These are phyloP conservation scores for Morpho helenor DNA, from an alignment of 2,888 invertebrate species.

Conservation along the genomic window DNA sequence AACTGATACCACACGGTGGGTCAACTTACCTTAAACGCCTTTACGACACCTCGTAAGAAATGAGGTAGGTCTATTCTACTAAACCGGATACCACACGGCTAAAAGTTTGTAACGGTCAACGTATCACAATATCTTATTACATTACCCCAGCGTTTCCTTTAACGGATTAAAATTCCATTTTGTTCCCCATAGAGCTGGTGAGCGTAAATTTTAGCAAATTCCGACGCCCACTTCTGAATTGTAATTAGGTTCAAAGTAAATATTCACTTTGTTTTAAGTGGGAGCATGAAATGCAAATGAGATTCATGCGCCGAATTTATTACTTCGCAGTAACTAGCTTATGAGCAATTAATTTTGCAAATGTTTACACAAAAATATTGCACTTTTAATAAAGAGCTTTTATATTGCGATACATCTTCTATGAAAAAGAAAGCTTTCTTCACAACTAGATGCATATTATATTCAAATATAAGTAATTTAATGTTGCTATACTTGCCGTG, in stretches of 20 bases:
- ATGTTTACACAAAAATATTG: constrained; percentile 1
- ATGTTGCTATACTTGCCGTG: too few species aligned
- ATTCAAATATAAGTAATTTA: too few species aligned
- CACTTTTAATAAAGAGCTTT: not conserved
- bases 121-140: constrained; percentile 1
- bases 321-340: constrained; percentile 2
- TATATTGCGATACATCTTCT: too few species aligned
- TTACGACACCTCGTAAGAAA: too few species aligned
- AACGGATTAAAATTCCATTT: constrained; percentile 15
- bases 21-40: too few species aligned
- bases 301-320: constrained; percentile 18
- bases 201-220: constrained; percentile 13
- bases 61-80: too few species aligned
- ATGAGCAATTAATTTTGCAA: not conserved
- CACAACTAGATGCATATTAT: too few species aligned
- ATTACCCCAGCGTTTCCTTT: constrained; percentile 2
- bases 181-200: not conserved
- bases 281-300: constrained; percentile 19
- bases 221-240: constrained; percentile 13
- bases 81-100: too few species aligned
- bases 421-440: too few species aligned
- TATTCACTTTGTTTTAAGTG: constrained; percentile 23
- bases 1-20: too few species aligned
- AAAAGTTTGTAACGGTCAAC: too few species aligned
- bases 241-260: constrained; percentile 21